Percentiles rank a stretch among this genome's conserved stretches.
phyloP scores from a whole-genome alignment of 2,888 invertebrate genomes.

The Poecilobothrus nobilitatus region DNA sequence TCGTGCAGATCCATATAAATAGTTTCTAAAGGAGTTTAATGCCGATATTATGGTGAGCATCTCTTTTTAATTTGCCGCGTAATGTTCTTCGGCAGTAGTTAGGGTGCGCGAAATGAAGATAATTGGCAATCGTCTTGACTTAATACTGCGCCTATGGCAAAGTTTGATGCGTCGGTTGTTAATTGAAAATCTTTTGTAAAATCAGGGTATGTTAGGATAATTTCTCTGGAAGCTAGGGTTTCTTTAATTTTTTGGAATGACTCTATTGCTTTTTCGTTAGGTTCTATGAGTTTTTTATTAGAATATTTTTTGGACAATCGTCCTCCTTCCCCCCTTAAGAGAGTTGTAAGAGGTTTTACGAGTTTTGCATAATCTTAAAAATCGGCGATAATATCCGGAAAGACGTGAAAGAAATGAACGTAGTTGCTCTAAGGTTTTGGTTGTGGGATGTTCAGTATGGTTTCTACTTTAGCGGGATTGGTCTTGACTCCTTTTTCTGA shows the following conservation, averaged over 20 bases:
- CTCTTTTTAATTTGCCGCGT: slow-evolving; percentile 20
- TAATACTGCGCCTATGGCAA: slow-evolving; percentile 16
- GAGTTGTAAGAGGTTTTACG: slow-evolving; percentile 25
- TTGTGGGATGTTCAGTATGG: slow-evolving; percentile 22
- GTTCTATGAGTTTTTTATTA: slow-evolving; percentile 14
- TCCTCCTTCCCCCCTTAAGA: slow-evolving; percentile 22
- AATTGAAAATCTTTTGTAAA: too few relatives aligned
- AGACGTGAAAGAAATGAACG: slow-evolving; percentile 22
- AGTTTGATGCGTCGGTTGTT: slow-evolving; percentile 20
- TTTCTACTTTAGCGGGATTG: slow-evolving; percentile 24
- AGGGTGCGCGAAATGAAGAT: slow-evolving; percentile 19
- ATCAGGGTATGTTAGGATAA: slow-evolving; percentile 11
- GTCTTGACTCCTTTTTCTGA: slow-evolving; percentile 26
- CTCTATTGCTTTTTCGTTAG: slow-evolving; percentile 13
- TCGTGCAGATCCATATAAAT: slow-evolving; percentile 19
- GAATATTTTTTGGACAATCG: slow-evolving; percentile 21
- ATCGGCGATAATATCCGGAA: slow-evolving; percentile 23
- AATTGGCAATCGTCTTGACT: slow-evolving; percentile 15
- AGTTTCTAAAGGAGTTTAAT: too few relatives aligned
- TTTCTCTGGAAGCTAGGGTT: slow-evolving; percentile 11
- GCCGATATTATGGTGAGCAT: slow-evolving; percentile 20
- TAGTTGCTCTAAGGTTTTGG: slow-evolving; percentile 21
- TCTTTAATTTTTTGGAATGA: slow-evolving; percentile 15
- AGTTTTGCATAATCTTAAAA: slow-evolving; percentile 21
- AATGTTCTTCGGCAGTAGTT: slow-evolving; percentile 20